These are phyloP conservation scores for Sciaenops ocellatus DNA, from an alignment of 2,797 vertebrate genomes.

Conservation along the genomic window DNA sequence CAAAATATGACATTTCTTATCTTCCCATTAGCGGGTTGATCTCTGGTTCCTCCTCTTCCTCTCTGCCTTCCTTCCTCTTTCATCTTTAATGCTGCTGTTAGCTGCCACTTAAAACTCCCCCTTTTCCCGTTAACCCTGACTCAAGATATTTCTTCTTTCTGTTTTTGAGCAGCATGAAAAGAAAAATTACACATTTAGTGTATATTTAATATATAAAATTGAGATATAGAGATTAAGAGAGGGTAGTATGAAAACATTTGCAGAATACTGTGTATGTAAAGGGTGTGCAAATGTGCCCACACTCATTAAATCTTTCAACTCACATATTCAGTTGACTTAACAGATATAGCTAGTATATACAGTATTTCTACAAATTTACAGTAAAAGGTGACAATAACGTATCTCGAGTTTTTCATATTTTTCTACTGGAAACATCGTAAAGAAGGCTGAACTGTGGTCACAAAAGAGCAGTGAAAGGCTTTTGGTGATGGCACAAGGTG, in stretches of 20 bases:
- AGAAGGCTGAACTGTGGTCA: conserved; percentile 7
- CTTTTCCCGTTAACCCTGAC: conserved; percentile 40
- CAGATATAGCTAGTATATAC: neutral
- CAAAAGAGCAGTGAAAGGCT: conserved; percentile 21
- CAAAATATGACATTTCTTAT: conserved; percentile 78
- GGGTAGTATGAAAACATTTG: neutral
- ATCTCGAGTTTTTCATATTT: neutral
- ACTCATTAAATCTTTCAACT: neutral
- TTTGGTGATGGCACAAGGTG: conserved; percentile 7
- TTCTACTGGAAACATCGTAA: neutral
- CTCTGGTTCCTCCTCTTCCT: conserved; percentile 66
- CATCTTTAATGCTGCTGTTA: conserved; percentile 84
- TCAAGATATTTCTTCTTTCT: neutral
- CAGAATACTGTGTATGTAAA: neutral
- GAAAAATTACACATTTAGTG: conserved; percentile 1
- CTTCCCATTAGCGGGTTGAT: conserved; percentile 76
- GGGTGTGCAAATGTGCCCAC: neutral
- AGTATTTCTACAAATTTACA: neutral
- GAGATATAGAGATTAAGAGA: neutral
- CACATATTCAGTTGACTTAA: neutral
- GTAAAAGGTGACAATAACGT: neutral
- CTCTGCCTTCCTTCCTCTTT: conserved; percentile 70
- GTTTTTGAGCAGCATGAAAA: conserved; percentile 5
- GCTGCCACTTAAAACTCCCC: conserved; percentile 68
- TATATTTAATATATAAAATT: neutral